Percentiles rank a stretch among this genome's conserved stretches.
These are phyloP conservation scores for Oligia fasciuncula DNA, from an alignment of 2,888 invertebrate genomes.

Conservation along the genomic window DNA sequence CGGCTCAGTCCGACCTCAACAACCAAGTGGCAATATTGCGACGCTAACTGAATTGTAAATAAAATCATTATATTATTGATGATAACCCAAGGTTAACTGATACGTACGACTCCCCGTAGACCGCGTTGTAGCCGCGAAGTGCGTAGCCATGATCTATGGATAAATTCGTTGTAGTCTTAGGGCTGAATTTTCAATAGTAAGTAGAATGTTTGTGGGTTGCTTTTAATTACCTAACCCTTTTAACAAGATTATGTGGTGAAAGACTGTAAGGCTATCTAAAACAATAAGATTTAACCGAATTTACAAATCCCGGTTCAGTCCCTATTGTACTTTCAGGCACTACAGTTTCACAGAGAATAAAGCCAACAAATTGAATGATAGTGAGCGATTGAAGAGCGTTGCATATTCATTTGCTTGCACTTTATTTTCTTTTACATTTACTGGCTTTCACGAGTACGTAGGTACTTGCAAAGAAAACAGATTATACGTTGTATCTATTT, in stretches of 20 bases:
- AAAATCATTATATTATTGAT: slow-evolving; percentile 33
- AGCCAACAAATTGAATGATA: slow-evolving; percentile 46
- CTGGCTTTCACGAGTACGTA: slow-evolving; percentile 1
- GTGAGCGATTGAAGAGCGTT: slow-evolving; percentile 40
- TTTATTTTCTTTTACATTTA: slow-evolving; percentile 49
- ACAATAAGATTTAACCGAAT: slow-evolving; percentile 30
- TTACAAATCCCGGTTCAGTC: slow-evolving; percentile 2
- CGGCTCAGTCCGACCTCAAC: slow-evolving; percentile 8
- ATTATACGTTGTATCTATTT: slow-evolving; percentile 20
- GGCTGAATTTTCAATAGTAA: not conserved
- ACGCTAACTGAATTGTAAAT: slow-evolving; percentile 32
- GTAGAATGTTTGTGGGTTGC: not conserved
- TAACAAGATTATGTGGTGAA: slow-evolving; percentile 20
- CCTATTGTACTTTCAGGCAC: slow-evolving; percentile 11
- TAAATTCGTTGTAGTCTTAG: not conserved
- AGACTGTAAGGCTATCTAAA: slow-evolving; percentile 2
- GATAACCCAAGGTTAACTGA: slow-evolving; percentile 25
- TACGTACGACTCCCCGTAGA: slow-evolving; percentile 20
- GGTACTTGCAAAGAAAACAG: slow-evolving; percentile 30
- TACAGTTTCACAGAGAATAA: slow-evolving; percentile 42
- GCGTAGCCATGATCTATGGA: not conserved
- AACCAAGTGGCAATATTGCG: slow-evolving; percentile 1
- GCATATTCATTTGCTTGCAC: slow-evolving; percentile 44
- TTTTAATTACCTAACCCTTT: slow-evolving; percentile 25
- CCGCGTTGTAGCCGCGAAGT: slow-evolving; percentile 4